These are phyloP conservation scores for Sceloporus undulatus DNA, from an alignment of 2,113 vertebrate genomes.

Conservation along the genomic window DNA sequence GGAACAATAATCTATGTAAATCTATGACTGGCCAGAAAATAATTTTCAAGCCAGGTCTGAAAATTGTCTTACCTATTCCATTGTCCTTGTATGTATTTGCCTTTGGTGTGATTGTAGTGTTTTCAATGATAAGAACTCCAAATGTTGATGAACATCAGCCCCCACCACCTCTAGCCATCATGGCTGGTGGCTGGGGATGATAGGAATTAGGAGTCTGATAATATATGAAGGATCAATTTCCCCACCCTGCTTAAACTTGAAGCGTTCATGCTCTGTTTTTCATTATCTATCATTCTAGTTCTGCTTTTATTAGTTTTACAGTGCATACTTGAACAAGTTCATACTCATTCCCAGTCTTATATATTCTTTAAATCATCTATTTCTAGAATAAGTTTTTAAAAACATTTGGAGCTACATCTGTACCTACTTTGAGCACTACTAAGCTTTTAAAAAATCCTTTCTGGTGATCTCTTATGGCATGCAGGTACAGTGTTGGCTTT, in stretches of 20 bases:
- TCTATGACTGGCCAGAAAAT: neutral
- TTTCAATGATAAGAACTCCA: neutral
- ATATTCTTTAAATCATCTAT: neutral
- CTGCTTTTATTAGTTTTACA: neutral
- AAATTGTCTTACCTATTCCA: neutral
- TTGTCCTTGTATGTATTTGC: neutral
- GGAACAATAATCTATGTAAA: neutral
- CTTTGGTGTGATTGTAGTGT: neutral
- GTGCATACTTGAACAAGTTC: neutral
- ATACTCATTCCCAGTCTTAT: neutral
- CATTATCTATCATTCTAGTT: neutral
- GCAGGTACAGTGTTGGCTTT: neutral
- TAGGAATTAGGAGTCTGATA: no score
- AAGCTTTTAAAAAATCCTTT: neutral
- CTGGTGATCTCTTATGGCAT: slow-evolving; percentile 71
- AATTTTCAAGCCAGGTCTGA: neutral
- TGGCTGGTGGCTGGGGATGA: neutral
- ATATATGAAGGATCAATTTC: neutral
- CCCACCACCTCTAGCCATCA: neutral
- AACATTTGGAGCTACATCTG: neutral
- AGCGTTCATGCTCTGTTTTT: neutral
- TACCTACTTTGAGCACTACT: slow-evolving; percentile 10
- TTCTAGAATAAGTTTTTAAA: neutral
- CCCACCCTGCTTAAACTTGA: neutral
- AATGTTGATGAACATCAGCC: no score